Conservation (phyloP, 2,888 invertebrate species). For the Notodonta dromedarius region DNA sequence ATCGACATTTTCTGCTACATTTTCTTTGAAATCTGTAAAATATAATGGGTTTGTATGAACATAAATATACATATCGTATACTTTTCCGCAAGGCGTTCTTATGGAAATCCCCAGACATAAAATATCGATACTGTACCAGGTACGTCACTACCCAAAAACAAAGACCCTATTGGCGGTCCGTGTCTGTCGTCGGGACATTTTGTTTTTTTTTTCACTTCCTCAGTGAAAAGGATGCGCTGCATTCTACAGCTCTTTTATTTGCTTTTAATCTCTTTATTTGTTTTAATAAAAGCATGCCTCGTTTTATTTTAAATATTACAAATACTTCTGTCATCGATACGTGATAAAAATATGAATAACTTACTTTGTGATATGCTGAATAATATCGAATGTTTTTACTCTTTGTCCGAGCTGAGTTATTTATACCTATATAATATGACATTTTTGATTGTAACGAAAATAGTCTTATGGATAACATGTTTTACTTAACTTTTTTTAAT, state of each 20-base stretch:
- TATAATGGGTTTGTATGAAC: no score
- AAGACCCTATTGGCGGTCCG: slow-evolving; percentile 70
- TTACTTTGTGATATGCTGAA: slow-evolving; percentile 3
- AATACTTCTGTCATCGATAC: slow-evolving; percentile 33
- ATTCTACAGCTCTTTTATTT: slow-evolving; percentile 66
- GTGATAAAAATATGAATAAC: slow-evolving; percentile 28
- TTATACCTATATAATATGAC: neutral
- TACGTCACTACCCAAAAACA: slow-evolving; percentile 62
- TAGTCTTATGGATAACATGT: no score
- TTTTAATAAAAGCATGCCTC: slow-evolving; percentile 29
- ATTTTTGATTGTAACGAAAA: no score
- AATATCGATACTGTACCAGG: slow-evolving; percentile 31
- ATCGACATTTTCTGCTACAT: no score
- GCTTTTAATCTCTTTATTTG: slow-evolving; percentile 47
- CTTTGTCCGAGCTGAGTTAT: neutral
- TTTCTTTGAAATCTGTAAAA: no score
- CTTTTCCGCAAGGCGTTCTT: neutral
- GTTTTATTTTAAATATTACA: slow-evolving; percentile 36
- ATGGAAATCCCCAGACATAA: neutral
- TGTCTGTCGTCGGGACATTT: slow-evolving; percentile 58
- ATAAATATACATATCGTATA: no score
- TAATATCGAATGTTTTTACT: neutral
- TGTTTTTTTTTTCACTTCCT: slow-evolving; percentile 67
- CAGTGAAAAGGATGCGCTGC: slow-evolving; percentile 68
- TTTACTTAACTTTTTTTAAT: no score